These are phyloP conservation scores for Rhynchophorus ferrugineus DNA, from an alignment of 1,140 invertebrate genomes.

Conservation along the genomic window DNA sequence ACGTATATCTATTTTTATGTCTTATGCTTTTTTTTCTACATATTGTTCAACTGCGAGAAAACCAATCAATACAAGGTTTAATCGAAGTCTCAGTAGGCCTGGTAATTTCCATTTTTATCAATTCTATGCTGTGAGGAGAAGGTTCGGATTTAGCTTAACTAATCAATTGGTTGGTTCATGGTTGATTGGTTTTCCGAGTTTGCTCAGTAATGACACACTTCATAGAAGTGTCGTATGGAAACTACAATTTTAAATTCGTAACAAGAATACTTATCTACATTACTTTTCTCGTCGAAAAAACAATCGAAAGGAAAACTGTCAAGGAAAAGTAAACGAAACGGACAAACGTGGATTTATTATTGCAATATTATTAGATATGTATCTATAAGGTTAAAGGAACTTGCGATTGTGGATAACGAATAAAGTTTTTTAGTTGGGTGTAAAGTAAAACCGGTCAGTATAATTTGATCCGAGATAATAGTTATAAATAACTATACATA, in stretches of 20 bases:
- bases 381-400: too few relatives aligned
- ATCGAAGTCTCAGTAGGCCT: neutral
- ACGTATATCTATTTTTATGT: neutral
- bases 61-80: conserved; percentile 1
- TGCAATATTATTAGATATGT: neutral
- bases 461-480: conserved; percentile 22
- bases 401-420: too few relatives aligned
- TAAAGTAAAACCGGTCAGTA: conserved; percentile 1
- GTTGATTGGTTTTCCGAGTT: too few relatives aligned
- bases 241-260: conserved; percentile 35
- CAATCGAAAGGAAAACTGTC: neutral
- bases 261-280: conserved; percentile 31
- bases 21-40: conserved; percentile 4
- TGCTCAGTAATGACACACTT: too few relatives aligned
- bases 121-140: too few relatives aligned
- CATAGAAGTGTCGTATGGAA: conserved; percentile 2
- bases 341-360: neutral
- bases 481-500: conserved; percentile 40
- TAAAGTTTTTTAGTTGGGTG: neutral
- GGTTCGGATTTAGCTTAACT: too few relatives aligned
- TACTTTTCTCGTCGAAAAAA: neutral
- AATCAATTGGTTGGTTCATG: too few relatives aligned
- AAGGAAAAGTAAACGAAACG: neutral
- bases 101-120: too few relatives aligned
- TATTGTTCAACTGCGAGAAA: neutral